Conservation (phyloP, 2,797 vertebrate species). For the Malacoctenus gilli region DNA sequence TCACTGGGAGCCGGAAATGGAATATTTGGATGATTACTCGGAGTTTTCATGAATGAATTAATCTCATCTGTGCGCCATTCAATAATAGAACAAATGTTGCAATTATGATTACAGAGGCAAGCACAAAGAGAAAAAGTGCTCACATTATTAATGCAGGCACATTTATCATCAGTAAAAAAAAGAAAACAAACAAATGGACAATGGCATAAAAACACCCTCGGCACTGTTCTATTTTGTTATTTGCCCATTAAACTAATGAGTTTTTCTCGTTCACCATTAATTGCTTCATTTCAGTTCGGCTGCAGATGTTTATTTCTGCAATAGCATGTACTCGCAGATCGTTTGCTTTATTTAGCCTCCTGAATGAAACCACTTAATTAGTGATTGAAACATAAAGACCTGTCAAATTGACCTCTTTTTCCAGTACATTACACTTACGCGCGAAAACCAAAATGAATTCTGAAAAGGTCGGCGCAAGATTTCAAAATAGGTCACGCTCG, state of each 20-base stretch:
- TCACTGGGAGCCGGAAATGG: slow-evolving; percentile 12
- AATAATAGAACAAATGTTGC: slow-evolving; percentile 43
- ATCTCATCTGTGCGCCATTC: slow-evolving; percentile 39
- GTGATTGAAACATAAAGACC: slow-evolving; percentile 77
- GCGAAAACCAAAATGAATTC: slow-evolving; percentile 70
- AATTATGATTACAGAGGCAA: slow-evolving; percentile 59
- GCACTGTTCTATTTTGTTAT: slow-evolving; percentile 68
- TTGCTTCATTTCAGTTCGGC: slow-evolving; percentile 81
- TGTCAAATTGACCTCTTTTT: slow-evolving; percentile 83
- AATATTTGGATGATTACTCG: slow-evolving; percentile 27
- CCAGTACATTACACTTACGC: slow-evolving; percentile 80
- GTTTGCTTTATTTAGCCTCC: slow-evolving; percentile 73
- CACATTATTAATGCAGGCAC: slow-evolving; percentile 47
- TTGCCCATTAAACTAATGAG: slow-evolving; percentile 82
- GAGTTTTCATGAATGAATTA: slow-evolving; percentile 32
- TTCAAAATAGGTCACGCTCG: slow-evolving; percentile 52
- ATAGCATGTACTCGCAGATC: slow-evolving; percentile 63
- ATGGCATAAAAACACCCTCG: slow-evolving; percentile 57
- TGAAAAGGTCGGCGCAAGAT: slow-evolving; percentile 25
- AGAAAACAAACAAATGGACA: slow-evolving; percentile 62
- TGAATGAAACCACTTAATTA: slow-evolving; percentile 81
- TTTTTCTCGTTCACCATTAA: slow-evolving; percentile 79
- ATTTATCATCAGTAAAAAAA: slow-evolving; percentile 59
- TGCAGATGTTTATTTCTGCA: slow-evolving; percentile 75
- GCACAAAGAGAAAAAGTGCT: slow-evolving; percentile 34